Evolutionary conservation across 2,797 vertebrate species (phyloP).

Genomic region (Characodon lateralis): DNA sequence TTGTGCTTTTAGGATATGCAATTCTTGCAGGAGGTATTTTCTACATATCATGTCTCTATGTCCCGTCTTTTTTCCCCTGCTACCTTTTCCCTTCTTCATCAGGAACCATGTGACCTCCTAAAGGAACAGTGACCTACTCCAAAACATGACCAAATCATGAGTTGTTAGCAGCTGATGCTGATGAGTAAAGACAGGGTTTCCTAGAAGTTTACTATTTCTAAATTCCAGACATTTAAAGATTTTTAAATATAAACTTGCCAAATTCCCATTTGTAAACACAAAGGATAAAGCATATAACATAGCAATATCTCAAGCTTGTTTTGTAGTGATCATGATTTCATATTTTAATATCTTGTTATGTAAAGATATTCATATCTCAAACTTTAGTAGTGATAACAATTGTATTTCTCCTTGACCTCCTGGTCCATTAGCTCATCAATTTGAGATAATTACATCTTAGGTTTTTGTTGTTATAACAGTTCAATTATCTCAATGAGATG

Average conservation of each 20-base stretch:
- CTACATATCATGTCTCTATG: neutral
- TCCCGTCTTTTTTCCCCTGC: neutral
- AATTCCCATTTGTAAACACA: neutral
- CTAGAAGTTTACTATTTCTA: neutral
- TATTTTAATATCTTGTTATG: neutral
- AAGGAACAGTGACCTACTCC: neutral
- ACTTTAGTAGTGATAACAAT: neutral
- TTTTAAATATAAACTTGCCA: neutral
- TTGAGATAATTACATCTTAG: neutral
- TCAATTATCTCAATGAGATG: neutral
- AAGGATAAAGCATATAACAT: neutral
- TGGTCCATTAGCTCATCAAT: neutral
- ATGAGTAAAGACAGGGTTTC: slow-evolving; percentile 5
- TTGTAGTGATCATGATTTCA: neutral
- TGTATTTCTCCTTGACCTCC: neutral
- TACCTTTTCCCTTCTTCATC: neutral
- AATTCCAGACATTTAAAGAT: neutral
- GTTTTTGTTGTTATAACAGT: neutral
- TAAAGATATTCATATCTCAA: neutral
- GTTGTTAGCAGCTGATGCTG: slow-evolving; percentile 29
- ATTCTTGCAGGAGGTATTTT: neutral
- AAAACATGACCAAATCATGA: slow-evolving; percentile 7
- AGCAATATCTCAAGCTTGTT: neutral
- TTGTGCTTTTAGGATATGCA: slow-evolving; percentile 19
- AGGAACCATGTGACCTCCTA: neutral